phyloP scores from a whole-genome alignment of 2,797 vertebrate species.

The Arctocebus calabarensis region DNA sequence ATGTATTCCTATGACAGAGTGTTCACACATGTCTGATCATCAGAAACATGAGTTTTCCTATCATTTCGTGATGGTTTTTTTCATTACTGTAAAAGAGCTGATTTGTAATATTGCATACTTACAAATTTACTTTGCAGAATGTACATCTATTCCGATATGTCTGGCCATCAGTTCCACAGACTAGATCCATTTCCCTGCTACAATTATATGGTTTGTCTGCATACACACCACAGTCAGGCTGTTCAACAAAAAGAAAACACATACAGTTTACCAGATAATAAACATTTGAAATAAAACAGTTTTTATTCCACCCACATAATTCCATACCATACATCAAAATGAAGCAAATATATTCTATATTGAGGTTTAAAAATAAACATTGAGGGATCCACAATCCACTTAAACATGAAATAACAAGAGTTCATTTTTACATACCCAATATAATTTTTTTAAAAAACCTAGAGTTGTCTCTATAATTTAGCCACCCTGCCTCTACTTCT shows the following conservation, averaged over 20 bases:
- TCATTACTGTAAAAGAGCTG: neutral
- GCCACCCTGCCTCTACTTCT: no score
- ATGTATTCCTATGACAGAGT: neutral
- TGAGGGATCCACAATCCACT: neutral
- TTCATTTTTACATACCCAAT: neutral
- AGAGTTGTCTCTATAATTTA: neutral
- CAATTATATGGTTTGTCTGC: rapidly evolving
- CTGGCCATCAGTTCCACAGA: conserved; percentile 17
- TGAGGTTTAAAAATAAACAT: neutral
- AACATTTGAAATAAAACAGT: neutral
- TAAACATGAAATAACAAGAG: neutral
- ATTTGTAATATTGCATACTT: conserved; percentile 18
- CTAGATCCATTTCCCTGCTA: neutral
- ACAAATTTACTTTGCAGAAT: conserved; percentile 51
- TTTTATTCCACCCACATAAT: neutral
- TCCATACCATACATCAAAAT: neutral
- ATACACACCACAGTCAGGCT: neutral
- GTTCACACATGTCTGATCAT: neutral
- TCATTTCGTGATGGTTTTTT: neutral
- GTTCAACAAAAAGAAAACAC: neutral
- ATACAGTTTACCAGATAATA: neutral
- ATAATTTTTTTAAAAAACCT: neutral
- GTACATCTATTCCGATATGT: neutral
- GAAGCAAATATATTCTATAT: neutral
- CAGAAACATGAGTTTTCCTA: neutral